These are phyloP conservation scores for Sceliomorpha sp. DNA, from an alignment of 2,888 invertebrate genomes.

Conservation along the genomic window DNA sequence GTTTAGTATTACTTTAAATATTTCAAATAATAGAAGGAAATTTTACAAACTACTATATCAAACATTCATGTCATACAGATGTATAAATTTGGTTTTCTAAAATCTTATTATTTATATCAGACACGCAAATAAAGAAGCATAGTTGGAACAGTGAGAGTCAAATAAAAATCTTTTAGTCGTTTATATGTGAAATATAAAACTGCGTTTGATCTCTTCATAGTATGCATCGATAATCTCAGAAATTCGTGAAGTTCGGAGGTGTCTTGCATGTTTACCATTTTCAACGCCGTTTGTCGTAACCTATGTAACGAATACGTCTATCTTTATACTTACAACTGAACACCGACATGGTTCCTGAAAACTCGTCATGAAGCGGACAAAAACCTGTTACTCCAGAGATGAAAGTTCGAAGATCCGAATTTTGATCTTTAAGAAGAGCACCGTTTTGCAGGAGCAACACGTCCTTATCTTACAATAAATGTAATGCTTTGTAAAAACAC, in stretches of 20 bases:
- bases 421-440: constrained; percentile 9
- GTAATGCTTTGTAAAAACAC: constrained; percentile 47
- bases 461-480: constrained; percentile 31
- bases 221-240: too few relatives aligned
- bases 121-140: neutral
- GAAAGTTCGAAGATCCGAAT: neutral
- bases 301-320: neutral
- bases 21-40: too few relatives aligned
- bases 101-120: too few relatives aligned
- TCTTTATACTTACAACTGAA: constrained; percentile 35
- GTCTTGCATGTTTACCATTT: neutral
- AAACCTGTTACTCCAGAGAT: constrained; percentile 38
- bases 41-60: too few relatives aligned
- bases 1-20: too few relatives aligned
- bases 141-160: constrained; percentile 27
- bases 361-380: constrained; percentile 30
- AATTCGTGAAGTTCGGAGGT: neutral
- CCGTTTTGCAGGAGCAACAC: constrained; percentile 30
- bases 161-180: too few relatives aligned
- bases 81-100: too few relatives aligned
- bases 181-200: too few relatives aligned
- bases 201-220: too few relatives aligned
- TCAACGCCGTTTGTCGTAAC: neutral
- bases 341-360: constrained; percentile 35
- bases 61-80: too few relatives aligned